Evolutionary conservation across 1,140 invertebrate species (phyloP).

Genomic region (Euura lappo): DNA sequence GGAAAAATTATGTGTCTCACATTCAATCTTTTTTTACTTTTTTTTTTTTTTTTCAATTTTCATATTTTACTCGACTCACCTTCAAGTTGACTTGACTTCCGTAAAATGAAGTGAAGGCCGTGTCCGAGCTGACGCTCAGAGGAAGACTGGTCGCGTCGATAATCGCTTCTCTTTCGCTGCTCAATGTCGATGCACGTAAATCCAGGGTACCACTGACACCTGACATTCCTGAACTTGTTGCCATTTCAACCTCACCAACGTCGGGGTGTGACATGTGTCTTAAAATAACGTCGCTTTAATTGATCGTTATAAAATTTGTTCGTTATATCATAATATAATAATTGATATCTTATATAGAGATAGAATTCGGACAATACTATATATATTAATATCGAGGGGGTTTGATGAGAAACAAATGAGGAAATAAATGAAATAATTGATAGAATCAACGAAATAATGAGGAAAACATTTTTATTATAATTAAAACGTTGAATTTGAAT

Average conservation of each 20-base stretch:
- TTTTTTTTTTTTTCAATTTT: no score
- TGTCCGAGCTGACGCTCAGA: conserved; percentile 66
- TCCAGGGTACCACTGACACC: conserved; percentile 50
- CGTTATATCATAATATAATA: not conserved
- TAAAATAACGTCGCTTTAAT: conserved; percentile 49
- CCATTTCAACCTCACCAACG: conserved; percentile 52
- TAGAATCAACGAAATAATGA: no score
- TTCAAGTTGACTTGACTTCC: conserved; percentile 58
- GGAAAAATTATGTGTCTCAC: not conserved
- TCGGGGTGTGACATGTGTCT: conserved; percentile 55
- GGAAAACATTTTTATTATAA: no score
- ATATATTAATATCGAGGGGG: not conserved
- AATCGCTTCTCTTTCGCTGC: conserved; percentile 48
- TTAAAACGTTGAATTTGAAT: no score
- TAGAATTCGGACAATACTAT: not conserved
- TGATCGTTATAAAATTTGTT: conserved; percentile 15
- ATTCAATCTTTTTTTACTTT: not conserved
- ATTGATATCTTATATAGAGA: no score
- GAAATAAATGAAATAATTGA: not conserved
- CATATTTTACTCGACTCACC: not conserved
- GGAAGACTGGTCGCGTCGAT: conserved; percentile 50
- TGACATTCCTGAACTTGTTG: conserved; percentile 52
- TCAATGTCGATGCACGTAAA: conserved; percentile 48
- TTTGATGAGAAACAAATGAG: not conserved
- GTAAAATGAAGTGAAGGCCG: conserved; percentile 74